These are phyloP conservation scores for Leptopilina syphax DNA, from an alignment of 2,888 invertebrate species.

Conservation along the genomic window DNA sequence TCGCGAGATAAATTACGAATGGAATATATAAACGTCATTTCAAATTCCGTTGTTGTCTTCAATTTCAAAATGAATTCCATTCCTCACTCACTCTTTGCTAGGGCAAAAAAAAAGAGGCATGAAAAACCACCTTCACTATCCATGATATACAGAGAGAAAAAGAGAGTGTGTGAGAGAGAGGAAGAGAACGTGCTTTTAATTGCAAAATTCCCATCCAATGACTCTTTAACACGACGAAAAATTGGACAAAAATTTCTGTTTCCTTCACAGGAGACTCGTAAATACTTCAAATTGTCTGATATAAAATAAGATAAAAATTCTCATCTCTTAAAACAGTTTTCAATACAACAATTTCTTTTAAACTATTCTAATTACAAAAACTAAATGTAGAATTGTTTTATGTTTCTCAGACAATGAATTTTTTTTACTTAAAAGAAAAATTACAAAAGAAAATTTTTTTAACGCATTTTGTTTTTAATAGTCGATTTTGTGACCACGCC, in stretches of 20 bases:
- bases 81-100: slow-evolving; percentile 20
- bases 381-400: too few species aligned
- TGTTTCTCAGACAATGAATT: too few species aligned
- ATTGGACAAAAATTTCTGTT: slow-evolving; percentile 25
- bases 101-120: too few species aligned
- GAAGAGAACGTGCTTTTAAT: slow-evolving; percentile 54
- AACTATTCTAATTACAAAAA: neutral
- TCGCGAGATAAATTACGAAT: slow-evolving; percentile 19
- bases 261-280: neutral
- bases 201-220: slow-evolving; percentile 62
- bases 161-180: neutral
- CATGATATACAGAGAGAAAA: neutral
- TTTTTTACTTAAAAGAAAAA: too few species aligned
- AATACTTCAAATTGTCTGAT: slow-evolving; percentile 1
- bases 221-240: slow-evolving; percentile 49
- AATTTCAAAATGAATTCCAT: slow-evolving; percentile 43
- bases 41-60: slow-evolving; percentile 52
- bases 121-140: slow-evolving; percentile 50
- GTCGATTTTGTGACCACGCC: too few species aligned
- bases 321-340: neutral
- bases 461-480: too few species aligned
- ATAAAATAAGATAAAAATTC: neutral
- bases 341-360: neutral
- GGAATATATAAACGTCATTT: slow-evolving; percentile 19
- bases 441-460: too few species aligned